A percentile compares a stretch with the other conserved stretches of the same genome.
Evolutionary conservation across 2,113 vertebrate species (phyloP).

Genomic region (Phodopus roborovskii): DNA sequence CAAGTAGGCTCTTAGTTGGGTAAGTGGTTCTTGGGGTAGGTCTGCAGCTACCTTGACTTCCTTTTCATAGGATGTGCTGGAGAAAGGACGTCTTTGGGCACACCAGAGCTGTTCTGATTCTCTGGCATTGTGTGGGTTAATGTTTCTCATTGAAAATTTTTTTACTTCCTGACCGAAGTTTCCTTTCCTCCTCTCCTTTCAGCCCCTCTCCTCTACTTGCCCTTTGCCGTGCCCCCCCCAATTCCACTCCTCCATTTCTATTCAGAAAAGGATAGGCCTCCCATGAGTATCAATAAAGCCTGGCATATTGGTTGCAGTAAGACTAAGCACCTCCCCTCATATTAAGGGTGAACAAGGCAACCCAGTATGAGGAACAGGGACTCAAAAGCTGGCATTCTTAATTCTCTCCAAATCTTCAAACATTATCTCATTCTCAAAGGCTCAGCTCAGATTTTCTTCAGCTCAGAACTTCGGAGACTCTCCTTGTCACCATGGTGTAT

Average conservation of each 20-base stretch:
- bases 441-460: constrained; percentile 9
- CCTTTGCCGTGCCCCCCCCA: background rate
- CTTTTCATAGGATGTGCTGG: background rate
- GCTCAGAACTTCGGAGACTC: background rate
- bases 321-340: background rate
- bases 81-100: background rate
- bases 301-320: background rate
- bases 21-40: background rate
- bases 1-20: background rate
- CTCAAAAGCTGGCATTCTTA: background rate
- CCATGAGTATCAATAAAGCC: background rate
- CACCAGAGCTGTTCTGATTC: background rate
- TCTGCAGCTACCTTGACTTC: background rate
- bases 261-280: background rate
- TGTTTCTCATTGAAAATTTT: background rate
- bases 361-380: background rate
- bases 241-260: background rate
- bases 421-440: background rate
- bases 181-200: background rate
- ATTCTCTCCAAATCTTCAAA: background rate
- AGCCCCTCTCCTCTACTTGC: background rate
- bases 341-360: background rate
- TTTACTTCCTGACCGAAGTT: background rate
- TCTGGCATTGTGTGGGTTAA: background rate
- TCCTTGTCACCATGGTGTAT: background rate